Conservation (phyloP, 2,888 invertebrate genomes). For the Eristalinus aeneus region DNA sequence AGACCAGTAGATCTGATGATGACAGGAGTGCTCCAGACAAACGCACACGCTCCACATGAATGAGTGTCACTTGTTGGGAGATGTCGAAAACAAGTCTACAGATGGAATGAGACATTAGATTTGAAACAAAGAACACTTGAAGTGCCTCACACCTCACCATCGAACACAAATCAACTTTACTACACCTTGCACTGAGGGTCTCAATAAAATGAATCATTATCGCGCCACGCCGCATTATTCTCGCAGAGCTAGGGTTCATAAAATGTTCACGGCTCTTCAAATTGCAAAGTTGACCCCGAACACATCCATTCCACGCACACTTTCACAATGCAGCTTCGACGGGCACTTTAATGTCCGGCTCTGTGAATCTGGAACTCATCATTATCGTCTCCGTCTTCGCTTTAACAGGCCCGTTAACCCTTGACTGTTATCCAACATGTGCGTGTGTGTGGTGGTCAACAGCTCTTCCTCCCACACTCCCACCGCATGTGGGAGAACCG, state of each 20-base stretch:
- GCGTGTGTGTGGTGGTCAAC: neutral
- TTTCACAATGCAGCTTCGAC: slow-evolving; percentile 16
- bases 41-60: neutral
- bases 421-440: slow-evolving; percentile 15
- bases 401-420: slow-evolving; percentile 49
- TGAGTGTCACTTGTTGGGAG: neutral
- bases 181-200: slow-evolving; percentile 30
- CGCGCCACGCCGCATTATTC: slow-evolving; percentile 62
- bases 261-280: slow-evolving; percentile 55
- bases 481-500: slow-evolving; percentile 46
- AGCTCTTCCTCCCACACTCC: neutral
- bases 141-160: slow-evolving; percentile 1
- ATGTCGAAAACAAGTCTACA: no score
- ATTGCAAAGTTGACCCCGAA: slow-evolving; percentile 52
- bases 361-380: slow-evolving; percentile 62
- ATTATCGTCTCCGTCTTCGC: slow-evolving; percentile 47
- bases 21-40: neutral
- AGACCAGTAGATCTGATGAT: neutral
- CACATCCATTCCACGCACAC: slow-evolving; percentile 22
- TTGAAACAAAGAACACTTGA: neutral
- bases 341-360: slow-evolving; percentile 50
- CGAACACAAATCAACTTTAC: slow-evolving; percentile 54
- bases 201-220: slow-evolving; percentile 70
- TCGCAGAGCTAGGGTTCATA: slow-evolving; percentile 62
- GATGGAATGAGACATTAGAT: no score